Conservation (phyloP, 2,797 vertebrate genomes). For the Lagorchestes hirsutus region DNA sequence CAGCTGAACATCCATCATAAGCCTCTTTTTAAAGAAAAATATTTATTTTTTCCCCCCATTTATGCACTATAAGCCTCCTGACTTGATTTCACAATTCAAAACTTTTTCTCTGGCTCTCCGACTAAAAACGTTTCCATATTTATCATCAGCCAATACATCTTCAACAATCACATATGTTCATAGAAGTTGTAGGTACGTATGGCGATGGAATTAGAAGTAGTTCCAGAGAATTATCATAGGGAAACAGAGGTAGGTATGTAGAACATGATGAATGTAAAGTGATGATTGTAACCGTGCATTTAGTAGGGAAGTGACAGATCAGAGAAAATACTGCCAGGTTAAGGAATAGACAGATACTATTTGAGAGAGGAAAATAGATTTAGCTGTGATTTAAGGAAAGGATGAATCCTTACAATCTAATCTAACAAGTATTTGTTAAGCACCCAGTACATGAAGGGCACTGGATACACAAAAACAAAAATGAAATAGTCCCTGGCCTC, state of each 20-base stretch:
- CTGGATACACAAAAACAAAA: not conserved
- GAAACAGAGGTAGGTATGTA: not conserved
- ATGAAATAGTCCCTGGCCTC: not conserved
- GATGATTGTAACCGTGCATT: not conserved
- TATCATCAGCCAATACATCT: not conserved
- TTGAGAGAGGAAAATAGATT: not conserved
- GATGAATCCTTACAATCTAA: not conserved
- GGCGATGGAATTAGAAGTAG: not conserved
- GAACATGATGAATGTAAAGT: not conserved
- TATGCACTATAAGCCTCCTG: accelerated
- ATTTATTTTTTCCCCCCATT: not conserved
- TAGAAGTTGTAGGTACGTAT: not conserved
- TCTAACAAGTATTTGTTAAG: not conserved
- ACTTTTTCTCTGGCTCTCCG: not conserved
- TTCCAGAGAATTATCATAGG: slow-evolving; percentile 15
- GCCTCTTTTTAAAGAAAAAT: not conserved
- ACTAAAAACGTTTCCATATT: not conserved
- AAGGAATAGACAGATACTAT: not conserved
- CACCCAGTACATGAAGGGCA: not conserved
- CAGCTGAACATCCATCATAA: accelerated
- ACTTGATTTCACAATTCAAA: not conserved
- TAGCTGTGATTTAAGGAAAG: not conserved
- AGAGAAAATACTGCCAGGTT: not conserved
- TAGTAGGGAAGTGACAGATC: not conserved
- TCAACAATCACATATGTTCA: not conserved